phyloP scores from a whole-genome alignment of 2,797 vertebrate species.

The Rhodeus uyekii region DNA sequence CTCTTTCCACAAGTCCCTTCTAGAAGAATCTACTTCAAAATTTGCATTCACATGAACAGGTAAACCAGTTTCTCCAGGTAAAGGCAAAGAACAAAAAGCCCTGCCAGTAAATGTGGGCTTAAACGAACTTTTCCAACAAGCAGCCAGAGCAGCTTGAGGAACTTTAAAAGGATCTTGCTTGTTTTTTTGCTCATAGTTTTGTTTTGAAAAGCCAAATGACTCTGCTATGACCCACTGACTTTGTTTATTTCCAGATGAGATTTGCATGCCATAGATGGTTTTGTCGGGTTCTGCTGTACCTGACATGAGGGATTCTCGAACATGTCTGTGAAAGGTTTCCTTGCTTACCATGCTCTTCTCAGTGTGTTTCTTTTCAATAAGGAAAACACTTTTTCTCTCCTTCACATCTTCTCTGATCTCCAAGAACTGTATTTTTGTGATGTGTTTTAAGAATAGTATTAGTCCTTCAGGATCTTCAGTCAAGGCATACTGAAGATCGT shows the following conservation, averaged over 20 bases:
- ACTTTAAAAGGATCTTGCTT: conserved; percentile 19
- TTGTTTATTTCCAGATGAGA: conserved; percentile 63
- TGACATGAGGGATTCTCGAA: conserved; percentile 59
- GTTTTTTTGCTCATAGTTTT: neutral
- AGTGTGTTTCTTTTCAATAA: conserved; percentile 68
- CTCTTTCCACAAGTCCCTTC: conserved; percentile 74
- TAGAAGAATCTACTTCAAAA: conserved; percentile 81
- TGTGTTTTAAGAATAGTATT: conserved; percentile 80
- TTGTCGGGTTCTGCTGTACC: conserved; percentile 32
- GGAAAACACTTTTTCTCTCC: conserved; percentile 55
- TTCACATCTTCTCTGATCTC: conserved; percentile 58
- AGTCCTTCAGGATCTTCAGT: conserved; percentile 75
- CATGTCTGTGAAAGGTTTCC: conserved; percentile 62
- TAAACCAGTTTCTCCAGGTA: conserved; percentile 77
- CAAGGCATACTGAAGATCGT: conserved; percentile 64
- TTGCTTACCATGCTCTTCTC: conserved; percentile 49
- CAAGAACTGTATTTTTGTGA: conserved; percentile 73
- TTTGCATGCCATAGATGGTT: conserved; percentile 63
- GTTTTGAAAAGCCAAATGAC: conserved; percentile 66
- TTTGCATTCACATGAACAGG: conserved; percentile 87
- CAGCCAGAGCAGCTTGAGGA: conserved; percentile 68
- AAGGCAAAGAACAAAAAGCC: conserved; percentile 82
- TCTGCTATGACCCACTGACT: conserved; percentile 78
- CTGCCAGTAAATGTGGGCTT: conserved; percentile 56
- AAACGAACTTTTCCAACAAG: conserved; percentile 44